Percentiles rank a stretch among this genome's conserved stretches.
These are phyloP conservation scores for Varroa destructor DNA, from an alignment of 1,140 invertebrate genomes.

Conservation along the genomic window DNA sequence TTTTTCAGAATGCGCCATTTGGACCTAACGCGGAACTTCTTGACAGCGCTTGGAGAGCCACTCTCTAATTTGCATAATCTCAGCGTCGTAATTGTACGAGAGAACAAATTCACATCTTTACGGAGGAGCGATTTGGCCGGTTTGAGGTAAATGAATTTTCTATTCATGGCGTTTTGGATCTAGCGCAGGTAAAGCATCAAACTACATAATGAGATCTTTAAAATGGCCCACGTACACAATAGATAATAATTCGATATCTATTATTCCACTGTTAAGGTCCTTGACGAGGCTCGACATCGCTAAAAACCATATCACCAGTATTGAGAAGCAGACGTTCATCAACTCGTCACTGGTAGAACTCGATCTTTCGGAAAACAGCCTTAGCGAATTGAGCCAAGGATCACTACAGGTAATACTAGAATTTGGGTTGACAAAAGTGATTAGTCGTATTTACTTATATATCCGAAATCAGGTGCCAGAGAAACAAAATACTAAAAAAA, in stretches of 20 bases:
- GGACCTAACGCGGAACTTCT: background rate
- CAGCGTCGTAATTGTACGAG: background rate
- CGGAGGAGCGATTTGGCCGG: background rate
- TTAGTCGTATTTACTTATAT: no score
- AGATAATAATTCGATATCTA: no score
- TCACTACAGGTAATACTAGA: background rate
- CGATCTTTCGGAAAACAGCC: slow-evolving; percentile 16
- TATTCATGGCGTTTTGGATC: background rate
- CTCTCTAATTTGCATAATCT: background rate
- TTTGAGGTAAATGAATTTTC: background rate
- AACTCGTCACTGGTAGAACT: background rate
- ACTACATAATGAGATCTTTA: no score
- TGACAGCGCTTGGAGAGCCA: background rate
- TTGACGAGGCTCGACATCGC: background rate
- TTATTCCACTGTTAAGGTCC: background rate
- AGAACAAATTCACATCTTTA: slow-evolving; percentile 6
- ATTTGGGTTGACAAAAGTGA: no score
- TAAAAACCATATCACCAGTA: background rate
- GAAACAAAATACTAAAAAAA: no score
- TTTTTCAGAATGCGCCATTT: background rate
- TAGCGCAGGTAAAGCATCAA: background rate
- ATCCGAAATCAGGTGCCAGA: no score
- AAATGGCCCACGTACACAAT: no score
- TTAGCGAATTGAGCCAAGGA: background rate
- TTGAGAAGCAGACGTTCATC: background rate